Percentiles rank a stretch among this genome's conserved stretches.
Evolutionary conservation across 2,113 vertebrate species (phyloP).

Genomic region (Beaufortia kweichowensis): DNA sequence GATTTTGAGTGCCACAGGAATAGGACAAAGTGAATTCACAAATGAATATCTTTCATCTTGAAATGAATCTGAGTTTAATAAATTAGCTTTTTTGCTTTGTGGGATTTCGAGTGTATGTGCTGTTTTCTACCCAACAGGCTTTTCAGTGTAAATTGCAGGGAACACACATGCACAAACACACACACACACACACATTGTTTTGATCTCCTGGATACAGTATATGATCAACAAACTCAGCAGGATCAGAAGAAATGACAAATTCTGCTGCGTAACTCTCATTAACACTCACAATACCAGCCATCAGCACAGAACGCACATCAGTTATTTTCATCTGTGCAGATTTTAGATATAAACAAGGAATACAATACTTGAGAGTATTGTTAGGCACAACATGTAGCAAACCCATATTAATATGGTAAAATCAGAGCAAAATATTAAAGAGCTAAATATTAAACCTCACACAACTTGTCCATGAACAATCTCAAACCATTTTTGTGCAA

Average conservation of each 20-base stretch:
- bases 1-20: constrained; percentile 17
- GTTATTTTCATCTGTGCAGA: not conserved
- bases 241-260: not conserved
- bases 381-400: too few species aligned
- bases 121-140: constrained; percentile 28
- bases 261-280: not conserved
- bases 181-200: not conserved
- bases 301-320: not conserved
- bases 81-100: not conserved
- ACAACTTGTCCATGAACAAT: too few species aligned
- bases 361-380: too few species aligned
- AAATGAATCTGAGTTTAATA: constrained; percentile 33
- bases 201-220: not conserved
- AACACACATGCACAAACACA: not conserved
- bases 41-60: constrained; percentile 19
- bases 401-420: too few species aligned
- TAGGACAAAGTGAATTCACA: not conserved
- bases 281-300: not conserved
- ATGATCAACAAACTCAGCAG: not conserved
- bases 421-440: too few species aligned
- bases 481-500: too few species aligned
- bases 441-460: too few species aligned
- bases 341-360: not conserved
- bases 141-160: not conserved
- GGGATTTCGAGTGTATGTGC: constrained; percentile 1